A percentile compares a stretch with the other conserved stretches of the same genome.
Evolutionary conservation across 2,888 invertebrate species (phyloP).

Genomic region (Lithosia quadra): DNA sequence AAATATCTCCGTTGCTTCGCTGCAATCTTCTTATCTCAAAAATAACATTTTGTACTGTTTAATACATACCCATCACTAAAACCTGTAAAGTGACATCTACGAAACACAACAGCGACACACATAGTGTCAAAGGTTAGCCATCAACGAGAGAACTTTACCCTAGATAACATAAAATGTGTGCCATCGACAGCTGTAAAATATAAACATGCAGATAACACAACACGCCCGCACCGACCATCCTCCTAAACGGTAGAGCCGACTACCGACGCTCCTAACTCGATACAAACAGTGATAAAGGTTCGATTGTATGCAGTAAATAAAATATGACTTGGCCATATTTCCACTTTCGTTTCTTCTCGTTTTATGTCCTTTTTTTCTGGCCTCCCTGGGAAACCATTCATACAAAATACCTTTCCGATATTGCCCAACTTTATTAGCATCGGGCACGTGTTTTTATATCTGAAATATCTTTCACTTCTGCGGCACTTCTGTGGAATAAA

Average conservation of each 20-base stretch:
- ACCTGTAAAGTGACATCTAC: background rate
- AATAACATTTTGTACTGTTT: background rate
- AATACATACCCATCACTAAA: background rate
- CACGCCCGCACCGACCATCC: slow-evolving; percentile 61
- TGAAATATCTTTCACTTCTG: slow-evolving; percentile 80
- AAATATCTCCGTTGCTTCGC: background rate
- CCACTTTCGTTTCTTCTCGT: slow-evolving; percentile 83
- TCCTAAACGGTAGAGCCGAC: slow-evolving; percentile 72
- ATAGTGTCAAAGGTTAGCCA: slow-evolving; percentile 32
- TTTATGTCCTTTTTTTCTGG: slow-evolving; percentile 83
- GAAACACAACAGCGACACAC: slow-evolving; percentile 33
- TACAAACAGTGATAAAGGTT: slow-evolving; percentile 85
- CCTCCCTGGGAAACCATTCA: slow-evolving; percentile 80
- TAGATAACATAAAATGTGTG: slow-evolving; percentile 52
- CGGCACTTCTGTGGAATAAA: slow-evolving; percentile 74
- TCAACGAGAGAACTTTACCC: slow-evolving; percentile 42
- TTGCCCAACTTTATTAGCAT: slow-evolving; percentile 85
- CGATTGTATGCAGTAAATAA: slow-evolving; percentile 87
- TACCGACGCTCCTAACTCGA: slow-evolving; percentile 77
- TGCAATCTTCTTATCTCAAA: background rate
- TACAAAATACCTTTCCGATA: slow-evolving; percentile 85
- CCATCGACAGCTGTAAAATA: slow-evolving; percentile 62
- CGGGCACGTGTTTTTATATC: slow-evolving; percentile 84
- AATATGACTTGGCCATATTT: slow-evolving; percentile 86
- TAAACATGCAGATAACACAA: slow-evolving; percentile 63